Base-by-base conservation (phyloP, 2,797 vertebrate genomes). In the Sandelia bainsii region DNA sequence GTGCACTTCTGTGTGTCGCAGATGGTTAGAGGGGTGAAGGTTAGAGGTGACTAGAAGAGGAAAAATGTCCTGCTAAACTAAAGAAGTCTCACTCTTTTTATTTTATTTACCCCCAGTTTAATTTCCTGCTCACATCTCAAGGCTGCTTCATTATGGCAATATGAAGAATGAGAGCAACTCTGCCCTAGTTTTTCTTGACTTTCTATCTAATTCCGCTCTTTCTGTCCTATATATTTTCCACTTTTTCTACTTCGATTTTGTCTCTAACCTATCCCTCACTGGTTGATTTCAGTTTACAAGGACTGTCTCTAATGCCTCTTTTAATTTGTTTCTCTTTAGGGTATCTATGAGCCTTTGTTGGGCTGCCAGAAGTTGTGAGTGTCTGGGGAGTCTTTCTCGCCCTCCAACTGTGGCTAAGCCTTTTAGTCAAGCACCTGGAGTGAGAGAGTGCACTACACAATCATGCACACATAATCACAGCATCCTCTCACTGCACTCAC, bases 371-470 rank as follows among this genome's bases (percentile, higher is more conserved):
- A 72, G 72, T 79, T 72, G 51, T 52, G 46, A 37, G 66, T 62
- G 65, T 79, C 72, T 63, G 53, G 51, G 52, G 59, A 83, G 57
- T 74, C 46, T 73, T 65, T 82, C 48, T 79, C 10, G 8, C 66
- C 79, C 81, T 69, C 54, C 14, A 53, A 62, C 58, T 17, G 32
- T 23, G 13, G 62, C 62, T 79, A 79, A 90, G 71, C 70, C 69
- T 72, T 85, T 74, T 58, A 81, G 76, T 88, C 75, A 76, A 80
- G 79, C 79, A 83, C 77, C 82, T 77, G 72, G 77, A 72, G 62
- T 63, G 64, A 68, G 39, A 68, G 77, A 82, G 72, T 67, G 75
- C 49, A 65, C 74, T 77, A 80, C 72, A 78, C 27, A 71, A 69
- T 8, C 48, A 53, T 34, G 39, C 62, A 69, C 62, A 42, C 62